Evolutionary conservation across 2,888 invertebrate species (phyloP).

Genomic region (Netelia melanura): DNA sequence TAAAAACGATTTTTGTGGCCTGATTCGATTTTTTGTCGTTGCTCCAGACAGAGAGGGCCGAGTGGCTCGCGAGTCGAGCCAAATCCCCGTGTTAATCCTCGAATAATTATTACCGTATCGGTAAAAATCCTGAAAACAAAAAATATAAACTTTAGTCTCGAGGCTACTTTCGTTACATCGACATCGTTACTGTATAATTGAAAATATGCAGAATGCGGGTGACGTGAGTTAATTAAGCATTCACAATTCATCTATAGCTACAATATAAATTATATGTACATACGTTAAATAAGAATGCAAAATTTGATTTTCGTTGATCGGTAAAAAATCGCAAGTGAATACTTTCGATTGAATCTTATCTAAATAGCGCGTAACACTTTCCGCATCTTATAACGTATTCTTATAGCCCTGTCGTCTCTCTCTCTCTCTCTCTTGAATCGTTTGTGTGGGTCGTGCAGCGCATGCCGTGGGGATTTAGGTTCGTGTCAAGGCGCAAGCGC

Average conservation of each 20-base stretch:
- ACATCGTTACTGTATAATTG: constrained; percentile 43
- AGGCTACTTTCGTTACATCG: constrained; percentile 35
- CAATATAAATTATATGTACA: neutral
- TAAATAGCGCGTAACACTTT: neutral
- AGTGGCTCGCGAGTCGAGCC: neutral
- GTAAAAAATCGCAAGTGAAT: neutral
- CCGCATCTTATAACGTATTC: neutral
- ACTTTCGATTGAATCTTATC: neutral
- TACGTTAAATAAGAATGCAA: neutral
- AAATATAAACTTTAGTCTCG: neutral
- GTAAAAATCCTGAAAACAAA: neutral
- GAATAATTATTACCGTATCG: neutral
- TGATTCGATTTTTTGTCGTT: constrained; percentile 7
- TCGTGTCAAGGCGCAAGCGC: constrained; percentile 54
- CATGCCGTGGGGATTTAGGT: constrained; percentile 38
- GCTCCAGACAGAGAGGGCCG: constrained; percentile 7
- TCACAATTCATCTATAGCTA: neutral
- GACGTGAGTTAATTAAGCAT: constrained; percentile 43
- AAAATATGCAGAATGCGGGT: constrained; percentile 52
- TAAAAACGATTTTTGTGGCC: constrained; percentile 8
- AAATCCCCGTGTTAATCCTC: neutral
- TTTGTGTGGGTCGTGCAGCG: neutral
- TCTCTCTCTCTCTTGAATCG: neutral
- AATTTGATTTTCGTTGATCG: neutral
- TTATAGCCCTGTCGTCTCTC: neutral